Conservation (phyloP, 2,113 vertebrate species). For the Merops nubicus region DNA sequence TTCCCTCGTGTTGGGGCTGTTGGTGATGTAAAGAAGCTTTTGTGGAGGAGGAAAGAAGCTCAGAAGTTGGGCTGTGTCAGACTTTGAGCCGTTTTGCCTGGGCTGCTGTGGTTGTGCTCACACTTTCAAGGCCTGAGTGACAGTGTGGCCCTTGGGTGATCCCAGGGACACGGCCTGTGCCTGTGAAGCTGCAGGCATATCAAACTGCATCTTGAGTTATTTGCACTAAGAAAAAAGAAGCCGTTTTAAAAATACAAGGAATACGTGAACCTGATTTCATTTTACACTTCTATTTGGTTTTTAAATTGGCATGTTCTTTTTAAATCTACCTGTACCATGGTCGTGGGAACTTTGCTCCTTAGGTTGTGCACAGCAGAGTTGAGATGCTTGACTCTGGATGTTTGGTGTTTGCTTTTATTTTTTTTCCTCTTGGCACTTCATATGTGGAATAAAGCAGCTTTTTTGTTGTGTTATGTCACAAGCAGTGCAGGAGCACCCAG, state of each 20-base stretch:
- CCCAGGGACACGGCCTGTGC: neutral
- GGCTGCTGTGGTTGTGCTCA: neutral
- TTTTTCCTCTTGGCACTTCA: neutral
- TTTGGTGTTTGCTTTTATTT: neutral
- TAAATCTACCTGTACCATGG: neutral
- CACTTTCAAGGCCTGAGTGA: neutral
- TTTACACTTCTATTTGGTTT: constrained; percentile 1
- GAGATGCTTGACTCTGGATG: neutral
- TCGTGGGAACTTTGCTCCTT: neutral
- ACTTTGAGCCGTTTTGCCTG: neutral
- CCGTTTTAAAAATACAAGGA: neutral
- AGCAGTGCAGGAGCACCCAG: neutral
- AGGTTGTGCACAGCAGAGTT: neutral
- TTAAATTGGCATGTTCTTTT: constrained; percentile 43
- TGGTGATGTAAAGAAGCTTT: neutral
- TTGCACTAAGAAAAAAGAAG: constrained; percentile 55
- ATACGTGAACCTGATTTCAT: neutral
- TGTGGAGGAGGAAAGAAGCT: rapidly evolving
- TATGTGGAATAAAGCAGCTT: neutral
- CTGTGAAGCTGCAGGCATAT: neutral
- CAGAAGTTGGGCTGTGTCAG: neutral
- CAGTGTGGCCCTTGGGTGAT: neutral
- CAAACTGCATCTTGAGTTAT: constrained; percentile 46
- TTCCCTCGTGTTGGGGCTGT: neutral
- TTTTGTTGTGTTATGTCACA: neutral